Evolutionary conservation across 2,113 vertebrate species (phyloP), one percentile per base, ranked within the genome.

Genomic region (Hippolais icterina): DNA sequence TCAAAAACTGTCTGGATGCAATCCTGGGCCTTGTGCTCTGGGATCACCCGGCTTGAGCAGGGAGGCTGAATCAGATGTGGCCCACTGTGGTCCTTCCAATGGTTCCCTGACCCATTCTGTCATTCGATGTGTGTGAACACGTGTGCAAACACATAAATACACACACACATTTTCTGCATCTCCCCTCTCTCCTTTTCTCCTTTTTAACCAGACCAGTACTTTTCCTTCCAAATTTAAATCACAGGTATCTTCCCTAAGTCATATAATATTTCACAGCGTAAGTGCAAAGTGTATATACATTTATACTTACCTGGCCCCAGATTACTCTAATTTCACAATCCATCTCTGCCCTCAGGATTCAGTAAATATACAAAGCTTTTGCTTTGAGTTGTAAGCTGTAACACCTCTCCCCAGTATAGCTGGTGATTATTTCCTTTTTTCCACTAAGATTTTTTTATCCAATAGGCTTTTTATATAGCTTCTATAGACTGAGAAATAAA

Each of bases 281-380:
- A 93, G 89, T 52, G 15, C 10, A 53, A 86, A 77, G 29, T 16
- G 9, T 7, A 8, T 54, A 10, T 16, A 11, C 24, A 5, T 35
- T 27, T 31, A 50, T 9, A n/a, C 9, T 37, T 37, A 50, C 5
- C 8, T 5, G 1, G 1, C 5, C 19, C 3, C 5, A 4, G 7
- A 52, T 77, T 70, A 24, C 21, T 83, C 31, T 86, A 50, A 70
- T 23, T 72, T 84, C 85, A 42, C 79, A 80, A 72, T 46, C 20
- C 31, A 56, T 54, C 52, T 92, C 49, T 23, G 5, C 41, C 53
- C 11, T 57, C n/a, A 68, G 57, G 61, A 83, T 69, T 84, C 70
- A 70, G 59, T 83, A 91, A 77, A 70, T 23, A 37, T 41, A 76
- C 21, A 91, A 66, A 91, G 54, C 8, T 28, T 89, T 33, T 76